A percentile compares a stretch with the other conserved stretches of the same genome.
phyloP scores from a whole-genome alignment of 1,140 invertebrate genomes.

The Macrobrachium nipponense region DNA sequence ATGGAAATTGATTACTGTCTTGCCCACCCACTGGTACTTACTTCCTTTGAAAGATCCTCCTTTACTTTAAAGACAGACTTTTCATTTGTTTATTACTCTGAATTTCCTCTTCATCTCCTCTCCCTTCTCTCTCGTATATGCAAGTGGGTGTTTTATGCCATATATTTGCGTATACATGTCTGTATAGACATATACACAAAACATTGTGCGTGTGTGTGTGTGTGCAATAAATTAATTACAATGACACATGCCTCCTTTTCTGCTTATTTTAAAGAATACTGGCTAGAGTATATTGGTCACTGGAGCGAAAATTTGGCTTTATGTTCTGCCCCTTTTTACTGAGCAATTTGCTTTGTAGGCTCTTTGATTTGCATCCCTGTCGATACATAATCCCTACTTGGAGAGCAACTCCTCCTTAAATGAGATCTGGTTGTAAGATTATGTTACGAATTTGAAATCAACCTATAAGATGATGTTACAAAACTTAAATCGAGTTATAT shows the following conservation, averaged over 20 bases:
- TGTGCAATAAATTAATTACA: neutral
- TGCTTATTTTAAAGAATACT: neutral
- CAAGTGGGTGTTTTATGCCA: neutral
- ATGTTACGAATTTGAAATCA: too few species aligned
- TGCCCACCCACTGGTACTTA: too few species aligned
- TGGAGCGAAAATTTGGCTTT: neutral
- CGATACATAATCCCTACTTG: neutral
- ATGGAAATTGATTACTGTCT: too few species aligned
- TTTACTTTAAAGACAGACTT: too few species aligned
- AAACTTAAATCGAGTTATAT: too few species aligned
- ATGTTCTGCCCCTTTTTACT: neutral
- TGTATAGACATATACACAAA: conserved; percentile 38
- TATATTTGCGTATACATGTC: conserved; percentile 6
- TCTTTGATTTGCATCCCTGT: neutral
- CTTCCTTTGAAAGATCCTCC: too few species aligned
- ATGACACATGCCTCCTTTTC: neutral
- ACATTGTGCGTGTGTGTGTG: conserved; percentile 26
- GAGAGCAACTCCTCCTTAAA: neutral
- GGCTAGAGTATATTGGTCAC: neutral
- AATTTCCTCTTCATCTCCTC: too few species aligned
- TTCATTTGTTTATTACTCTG: too few species aligned
- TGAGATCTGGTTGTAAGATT: neutral
- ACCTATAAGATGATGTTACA: too few species aligned
- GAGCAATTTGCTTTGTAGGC: neutral
- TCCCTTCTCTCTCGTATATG: neutral